A percentile compares a stretch with the other conserved stretches of the same genome.
phyloP scores from a whole-genome alignment of 2,888 invertebrate genomes.

The Agriopis marginaria region DNA sequence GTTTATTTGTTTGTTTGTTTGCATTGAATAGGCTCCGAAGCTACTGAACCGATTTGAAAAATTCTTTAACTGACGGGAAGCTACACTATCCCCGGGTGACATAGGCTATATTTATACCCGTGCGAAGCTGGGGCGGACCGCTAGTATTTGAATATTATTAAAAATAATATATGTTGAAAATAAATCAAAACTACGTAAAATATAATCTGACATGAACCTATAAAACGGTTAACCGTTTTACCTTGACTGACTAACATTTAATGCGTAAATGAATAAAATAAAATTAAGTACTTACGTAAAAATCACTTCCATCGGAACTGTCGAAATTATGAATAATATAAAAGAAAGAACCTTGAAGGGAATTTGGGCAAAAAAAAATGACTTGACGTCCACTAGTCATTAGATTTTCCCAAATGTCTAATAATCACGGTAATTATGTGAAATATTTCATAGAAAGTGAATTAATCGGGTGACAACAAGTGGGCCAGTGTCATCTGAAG shows the following conservation, averaged over 20 bases:
- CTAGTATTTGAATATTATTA: too few species aligned
- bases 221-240: background rate
- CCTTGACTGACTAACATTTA: conserved; percentile 7
- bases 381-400: background rate
- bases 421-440: conserved; percentile 12
- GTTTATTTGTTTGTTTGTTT: too few species aligned
- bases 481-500: conserved; percentile 56
- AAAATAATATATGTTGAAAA: background rate
- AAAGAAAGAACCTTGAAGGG: background rate
- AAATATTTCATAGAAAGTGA: conserved; percentile 34
- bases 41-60: too few species aligned
- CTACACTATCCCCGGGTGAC: too few species aligned
- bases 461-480: conserved; percentile 38
- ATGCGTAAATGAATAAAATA: background rate
- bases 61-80: too few species aligned
- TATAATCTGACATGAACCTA: background rate
- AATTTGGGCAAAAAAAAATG: background rate
- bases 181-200: background rate
- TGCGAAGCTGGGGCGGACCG: too few species aligned
- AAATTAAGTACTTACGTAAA: background rate
- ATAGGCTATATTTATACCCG: too few species aligned
- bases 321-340: conserved; percentile 8
- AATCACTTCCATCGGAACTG: conserved; percentile 15
- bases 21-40: too few species aligned
- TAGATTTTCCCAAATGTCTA: conserved; percentile 5